Evolutionary conservation across 2,113 vertebrate genomes (phyloP).

Genomic region (Myodes glareolus): DNA sequence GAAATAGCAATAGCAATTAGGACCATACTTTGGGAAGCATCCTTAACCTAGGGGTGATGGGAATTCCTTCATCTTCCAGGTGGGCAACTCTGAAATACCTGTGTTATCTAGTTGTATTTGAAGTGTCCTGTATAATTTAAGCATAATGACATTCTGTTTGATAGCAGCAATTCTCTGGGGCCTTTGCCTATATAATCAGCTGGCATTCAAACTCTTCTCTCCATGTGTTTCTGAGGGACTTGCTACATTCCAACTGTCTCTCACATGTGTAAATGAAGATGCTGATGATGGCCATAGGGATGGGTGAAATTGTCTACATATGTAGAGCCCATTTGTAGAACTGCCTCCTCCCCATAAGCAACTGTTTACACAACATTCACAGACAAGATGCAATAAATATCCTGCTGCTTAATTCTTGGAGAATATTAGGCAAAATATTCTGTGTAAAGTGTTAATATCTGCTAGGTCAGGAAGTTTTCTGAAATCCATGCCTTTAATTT

Average conservation of each 20-base stretch:
- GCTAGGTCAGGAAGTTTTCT: background rate
- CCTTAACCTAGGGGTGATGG: background rate
- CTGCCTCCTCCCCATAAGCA: background rate
- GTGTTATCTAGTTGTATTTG: background rate
- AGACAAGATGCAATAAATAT: background rate
- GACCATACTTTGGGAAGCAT: background rate
- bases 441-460: background rate
- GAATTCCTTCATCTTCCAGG: background rate
- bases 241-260: background rate
- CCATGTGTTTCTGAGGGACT: background rate
- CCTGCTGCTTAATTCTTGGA: conserved; percentile 1
- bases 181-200: background rate
- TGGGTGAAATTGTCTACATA: background rate
- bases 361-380: background rate
- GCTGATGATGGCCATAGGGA: background rate
- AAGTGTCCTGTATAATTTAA: background rate
- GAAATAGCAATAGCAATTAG: background rate
- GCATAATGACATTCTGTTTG: background rate
- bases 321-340: background rate
- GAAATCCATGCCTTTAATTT: background rate
- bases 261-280: background rate
- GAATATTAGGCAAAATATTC: background rate
- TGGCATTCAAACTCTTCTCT: background rate
- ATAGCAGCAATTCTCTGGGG: background rate
- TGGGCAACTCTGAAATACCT: background rate